A percentile compares a stretch with the other conserved stretches of the same genome.
Conservation (phyloP, 2,113 vertebrate species). For the Eira barbara region DNA sequence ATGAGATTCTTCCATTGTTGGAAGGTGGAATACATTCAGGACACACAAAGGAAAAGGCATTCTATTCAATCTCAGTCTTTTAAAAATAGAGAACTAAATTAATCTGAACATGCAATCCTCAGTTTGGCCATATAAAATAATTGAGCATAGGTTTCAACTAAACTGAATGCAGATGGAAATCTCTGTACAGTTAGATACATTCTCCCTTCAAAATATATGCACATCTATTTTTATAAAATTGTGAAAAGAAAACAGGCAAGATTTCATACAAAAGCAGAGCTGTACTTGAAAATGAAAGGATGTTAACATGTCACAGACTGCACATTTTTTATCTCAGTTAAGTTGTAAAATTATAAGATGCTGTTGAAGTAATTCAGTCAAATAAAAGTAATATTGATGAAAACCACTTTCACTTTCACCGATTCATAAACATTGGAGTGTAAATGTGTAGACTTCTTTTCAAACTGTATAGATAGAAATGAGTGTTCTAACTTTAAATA, state of each 20-base stretch:
- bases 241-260: neutral
- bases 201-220: neutral
- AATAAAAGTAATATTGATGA: conserved; percentile 77
- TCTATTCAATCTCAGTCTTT: neutral
- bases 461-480: conserved; percentile 6
- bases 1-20: conserved; percentile 34
- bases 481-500: conserved; percentile 55
- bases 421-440: conserved; percentile 68
- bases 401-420: conserved; percentile 74
- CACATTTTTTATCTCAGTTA: conserved; percentile 53
- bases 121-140: conserved; percentile 30
- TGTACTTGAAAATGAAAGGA: conserved; percentile 13
- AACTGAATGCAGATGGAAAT: neutral
- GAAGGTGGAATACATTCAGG: conserved; percentile 33
- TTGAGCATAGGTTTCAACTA: neutral
- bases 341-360: conserved; percentile 68
- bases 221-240: conserved; percentile 19
- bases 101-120: conserved; percentile 34
- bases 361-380: conserved; percentile 70
- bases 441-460: conserved; percentile 53
- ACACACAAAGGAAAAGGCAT: conserved; percentile 46
- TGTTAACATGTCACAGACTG: neutral
- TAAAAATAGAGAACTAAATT: conserved; percentile 51
- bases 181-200: neutral
- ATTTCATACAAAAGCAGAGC: neutral